phyloP scores from a whole-genome alignment of 2,113 vertebrate genomes.

The Ia io region DNA sequence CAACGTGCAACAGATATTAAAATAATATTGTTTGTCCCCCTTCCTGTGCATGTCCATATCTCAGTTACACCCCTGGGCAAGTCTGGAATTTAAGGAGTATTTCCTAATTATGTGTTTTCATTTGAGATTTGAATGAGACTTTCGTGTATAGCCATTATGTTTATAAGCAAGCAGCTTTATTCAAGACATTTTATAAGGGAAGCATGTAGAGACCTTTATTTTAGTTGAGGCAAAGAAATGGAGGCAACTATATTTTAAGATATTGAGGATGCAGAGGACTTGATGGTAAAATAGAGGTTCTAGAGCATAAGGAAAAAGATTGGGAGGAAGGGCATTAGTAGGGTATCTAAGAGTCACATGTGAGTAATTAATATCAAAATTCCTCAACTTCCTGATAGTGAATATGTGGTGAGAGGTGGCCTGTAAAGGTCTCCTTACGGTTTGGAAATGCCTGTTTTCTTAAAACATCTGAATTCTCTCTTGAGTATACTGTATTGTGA shows the following conservation, averaged over 20 bases:
- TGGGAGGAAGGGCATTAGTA: neutral
- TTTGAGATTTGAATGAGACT: slow-evolving; percentile 6
- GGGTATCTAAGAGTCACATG: neutral
- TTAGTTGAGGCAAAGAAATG: neutral
- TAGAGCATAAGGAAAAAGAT: neutral
- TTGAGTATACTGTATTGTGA: neutral
- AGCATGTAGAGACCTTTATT: neutral
- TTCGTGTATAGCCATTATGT: neutral
- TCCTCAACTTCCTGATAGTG: neutral
- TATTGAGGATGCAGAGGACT: neutral
- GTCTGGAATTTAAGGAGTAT: neutral
- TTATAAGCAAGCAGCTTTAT: neutral
- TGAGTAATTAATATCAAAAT: neutral
- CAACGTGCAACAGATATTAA: neutral
- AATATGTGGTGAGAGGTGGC: neutral
- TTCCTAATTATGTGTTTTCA: neutral
- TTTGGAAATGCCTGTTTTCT: slow-evolving; percentile 18
- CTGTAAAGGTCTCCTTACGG: neutral
- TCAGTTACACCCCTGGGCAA: neutral
- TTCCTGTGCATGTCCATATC: neutral
- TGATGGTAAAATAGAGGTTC: neutral
- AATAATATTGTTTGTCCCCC: neutral
- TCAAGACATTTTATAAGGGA: neutral
- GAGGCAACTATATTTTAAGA: neutral
- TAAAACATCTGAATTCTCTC: neutral